Evolutionary conservation across 2,113 vertebrate genomes (phyloP).

Genomic region (Xerus inauris): DNA sequence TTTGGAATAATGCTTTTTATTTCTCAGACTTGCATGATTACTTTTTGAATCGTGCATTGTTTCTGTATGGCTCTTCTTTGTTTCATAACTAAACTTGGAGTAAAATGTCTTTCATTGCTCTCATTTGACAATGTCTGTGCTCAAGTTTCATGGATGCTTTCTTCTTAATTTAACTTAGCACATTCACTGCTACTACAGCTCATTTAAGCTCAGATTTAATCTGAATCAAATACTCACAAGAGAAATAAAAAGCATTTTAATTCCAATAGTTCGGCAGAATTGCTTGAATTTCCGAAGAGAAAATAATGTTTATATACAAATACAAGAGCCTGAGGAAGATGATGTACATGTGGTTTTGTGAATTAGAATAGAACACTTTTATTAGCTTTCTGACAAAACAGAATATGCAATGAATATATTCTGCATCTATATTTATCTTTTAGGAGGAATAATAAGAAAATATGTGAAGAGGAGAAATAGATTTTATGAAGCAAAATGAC

Average conservation of each 20-base stretch:
- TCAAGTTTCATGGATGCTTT: neutral
- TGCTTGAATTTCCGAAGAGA: neutral
- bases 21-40: neutral
- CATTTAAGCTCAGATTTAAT: neutral
- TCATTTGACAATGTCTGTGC: neutral
- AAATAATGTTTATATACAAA: conserved; percentile 19
- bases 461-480: neutral
- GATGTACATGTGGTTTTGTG: neutral
- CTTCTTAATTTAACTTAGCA: neutral
- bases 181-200: neutral
- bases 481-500: neutral
- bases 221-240: conserved; percentile 18
- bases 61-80: neutral
- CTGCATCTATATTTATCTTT: neutral
- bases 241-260: neutral
- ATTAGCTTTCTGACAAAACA: neutral
- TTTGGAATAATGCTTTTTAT: neutral
- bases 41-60: neutral
- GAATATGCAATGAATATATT: neutral
- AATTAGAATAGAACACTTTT: neutral
- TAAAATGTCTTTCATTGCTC: neutral
- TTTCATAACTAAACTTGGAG: conserved; percentile 12
- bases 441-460: neutral
- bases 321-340: neutral
- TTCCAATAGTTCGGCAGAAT: neutral